phyloP scores from a whole-genome alignment of 2,888 invertebrate species.

The Stenchaetothrips biformis region DNA sequence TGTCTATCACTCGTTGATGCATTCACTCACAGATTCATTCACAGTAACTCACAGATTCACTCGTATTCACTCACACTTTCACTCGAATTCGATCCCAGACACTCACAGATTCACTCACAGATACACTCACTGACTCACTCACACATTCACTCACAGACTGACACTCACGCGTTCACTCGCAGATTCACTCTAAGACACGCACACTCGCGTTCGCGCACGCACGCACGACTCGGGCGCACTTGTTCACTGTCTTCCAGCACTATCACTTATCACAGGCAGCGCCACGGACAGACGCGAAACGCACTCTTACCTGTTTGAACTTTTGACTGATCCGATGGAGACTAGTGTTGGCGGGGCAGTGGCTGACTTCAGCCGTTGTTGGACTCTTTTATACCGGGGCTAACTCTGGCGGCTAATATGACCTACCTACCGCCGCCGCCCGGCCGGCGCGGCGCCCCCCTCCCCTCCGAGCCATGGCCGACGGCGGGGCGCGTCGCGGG shows the following conservation, averaged over 20 bases:
- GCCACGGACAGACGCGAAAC: background rate
- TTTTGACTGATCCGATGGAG: slow-evolving; percentile 19
- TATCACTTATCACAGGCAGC: background rate
- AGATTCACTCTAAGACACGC: no score
- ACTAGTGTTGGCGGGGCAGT: slow-evolving; percentile 17
- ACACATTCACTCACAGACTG: background rate
- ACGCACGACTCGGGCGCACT: background rate
- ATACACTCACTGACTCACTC: background rate
- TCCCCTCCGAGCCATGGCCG: background rate
- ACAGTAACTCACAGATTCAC: background rate
- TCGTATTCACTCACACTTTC: background rate
- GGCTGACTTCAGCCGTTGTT: slow-evolving; percentile 24
- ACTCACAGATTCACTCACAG: background rate
- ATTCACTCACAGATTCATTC: background rate
- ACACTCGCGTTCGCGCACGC: background rate
- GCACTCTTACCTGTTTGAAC: slow-evolving; percentile 3
- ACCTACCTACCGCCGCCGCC: slow-evolving; percentile 4
- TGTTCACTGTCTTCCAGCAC: background rate
- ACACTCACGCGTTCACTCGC: background rate
- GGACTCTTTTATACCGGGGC: slow-evolving; percentile 14
- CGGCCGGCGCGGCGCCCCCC: background rate
- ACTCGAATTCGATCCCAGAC: background rate
- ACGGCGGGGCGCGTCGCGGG: background rate
- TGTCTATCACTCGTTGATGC: background rate
- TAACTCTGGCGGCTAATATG: background rate